A percentile compares a stretch with the other conserved stretches of the same genome.
phyloP scores from a whole-genome alignment of 1,140 invertebrate species.

The Achatina immaculata region DNA sequence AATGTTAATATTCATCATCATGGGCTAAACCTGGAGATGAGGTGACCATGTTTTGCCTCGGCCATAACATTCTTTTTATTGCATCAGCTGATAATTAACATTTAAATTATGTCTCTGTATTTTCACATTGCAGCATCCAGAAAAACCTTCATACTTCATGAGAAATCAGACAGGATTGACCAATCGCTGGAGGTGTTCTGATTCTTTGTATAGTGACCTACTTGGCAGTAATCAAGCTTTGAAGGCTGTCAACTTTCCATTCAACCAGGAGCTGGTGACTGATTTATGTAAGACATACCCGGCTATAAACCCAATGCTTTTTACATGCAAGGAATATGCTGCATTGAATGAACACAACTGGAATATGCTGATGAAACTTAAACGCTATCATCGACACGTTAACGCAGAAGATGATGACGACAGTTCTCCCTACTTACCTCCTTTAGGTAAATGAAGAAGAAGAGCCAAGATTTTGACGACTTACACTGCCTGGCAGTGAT shows the following conservation, averaged over 20 bases:
- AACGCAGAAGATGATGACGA: background rate
- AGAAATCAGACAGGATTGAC: constrained; percentile 63
- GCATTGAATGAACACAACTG: constrained; percentile 13
- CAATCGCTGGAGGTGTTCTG: constrained; percentile 67
- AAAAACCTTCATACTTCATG: constrained; percentile 54
- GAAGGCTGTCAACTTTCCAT: constrained; percentile 61
- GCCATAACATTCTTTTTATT: no score
- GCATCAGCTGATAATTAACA: no score
- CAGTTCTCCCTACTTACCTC: background rate
- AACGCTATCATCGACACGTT: background rate
- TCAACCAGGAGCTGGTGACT: constrained; percentile 59
- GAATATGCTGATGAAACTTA: constrained; percentile 21
- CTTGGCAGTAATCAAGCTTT: constrained; percentile 67
- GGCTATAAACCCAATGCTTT: constrained; percentile 1
- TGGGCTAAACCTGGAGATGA: no score
- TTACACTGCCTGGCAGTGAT: no score
- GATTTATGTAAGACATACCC: constrained; percentile 58
- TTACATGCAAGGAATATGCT: constrained; percentile 19
- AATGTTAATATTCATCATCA: no score
- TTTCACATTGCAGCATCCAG: constrained; percentile 50
- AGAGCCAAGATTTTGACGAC: no score
- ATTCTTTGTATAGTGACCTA: constrained; percentile 67
- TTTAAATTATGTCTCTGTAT: no score
- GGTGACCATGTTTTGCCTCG: no score
- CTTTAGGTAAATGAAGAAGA: no score